Percentiles rank a stretch among this genome's conserved stretches.
Conservation (phyloP, 2,797 vertebrate genomes). For the Rachycentron canadum region DNA sequence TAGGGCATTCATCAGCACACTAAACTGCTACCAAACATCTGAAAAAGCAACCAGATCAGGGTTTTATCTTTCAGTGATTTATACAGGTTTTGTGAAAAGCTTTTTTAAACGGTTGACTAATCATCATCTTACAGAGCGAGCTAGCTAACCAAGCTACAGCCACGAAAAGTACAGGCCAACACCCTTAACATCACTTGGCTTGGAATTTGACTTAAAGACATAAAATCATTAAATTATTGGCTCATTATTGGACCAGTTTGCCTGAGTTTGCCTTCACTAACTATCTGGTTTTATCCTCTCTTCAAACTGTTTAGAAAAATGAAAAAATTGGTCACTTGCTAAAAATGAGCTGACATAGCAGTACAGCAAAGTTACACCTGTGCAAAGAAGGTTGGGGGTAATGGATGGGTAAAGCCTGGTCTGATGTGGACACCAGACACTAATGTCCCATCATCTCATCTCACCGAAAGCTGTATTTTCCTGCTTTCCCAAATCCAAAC, state of each 20-base stretch:
- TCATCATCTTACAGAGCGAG: background rate
- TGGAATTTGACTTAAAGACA: background rate
- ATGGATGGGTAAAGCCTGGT: background rate
- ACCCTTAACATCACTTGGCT: too few species aligned
- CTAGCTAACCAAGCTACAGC: background rate
- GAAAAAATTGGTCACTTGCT: background rate
- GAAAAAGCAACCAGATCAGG: background rate
- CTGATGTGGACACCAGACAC: background rate
- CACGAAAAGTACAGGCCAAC: background rate
- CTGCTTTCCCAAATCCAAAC: background rate
- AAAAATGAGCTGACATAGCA: background rate
- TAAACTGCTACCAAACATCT: background rate
- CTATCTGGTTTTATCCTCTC: background rate
- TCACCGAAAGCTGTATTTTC: conserved; percentile 5
- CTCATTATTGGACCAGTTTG: background rate
- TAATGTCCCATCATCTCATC: background rate
- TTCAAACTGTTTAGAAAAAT: background rate
- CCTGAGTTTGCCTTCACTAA: background rate
- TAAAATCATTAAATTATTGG: background rate
- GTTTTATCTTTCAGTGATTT: background rate
- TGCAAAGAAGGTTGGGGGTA: background rate
- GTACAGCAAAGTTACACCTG: background rate
- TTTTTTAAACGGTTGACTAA: background rate
- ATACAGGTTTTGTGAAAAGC: background rate
- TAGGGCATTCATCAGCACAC: background rate